Conservation (phyloP, 2,888 invertebrate species). For the Bombylius discolor region DNA sequence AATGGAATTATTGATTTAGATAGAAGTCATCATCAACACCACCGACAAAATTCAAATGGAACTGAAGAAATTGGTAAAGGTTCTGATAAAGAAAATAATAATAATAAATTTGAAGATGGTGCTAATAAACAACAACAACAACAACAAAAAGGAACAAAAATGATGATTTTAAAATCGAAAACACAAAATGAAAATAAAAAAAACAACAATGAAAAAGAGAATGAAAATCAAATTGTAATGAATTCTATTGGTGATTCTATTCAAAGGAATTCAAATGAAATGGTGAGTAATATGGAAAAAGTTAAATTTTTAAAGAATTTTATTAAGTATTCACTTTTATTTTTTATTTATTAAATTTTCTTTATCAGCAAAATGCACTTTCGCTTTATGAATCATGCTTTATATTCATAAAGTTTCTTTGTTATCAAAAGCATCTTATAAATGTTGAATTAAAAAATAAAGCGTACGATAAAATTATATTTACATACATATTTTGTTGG, state of each 20-base stretch:
- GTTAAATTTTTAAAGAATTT: background rate
- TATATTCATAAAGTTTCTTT: too few species aligned
- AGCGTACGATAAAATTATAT: too few species aligned
- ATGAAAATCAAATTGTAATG: background rate
- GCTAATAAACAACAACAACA: background rate
- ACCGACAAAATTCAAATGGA: slow-evolving; percentile 3
- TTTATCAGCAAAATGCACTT: too few species aligned
- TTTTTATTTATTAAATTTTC: too few species aligned
- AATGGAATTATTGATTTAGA: too few species aligned
- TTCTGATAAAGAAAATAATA: background rate
- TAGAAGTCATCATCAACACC: slow-evolving; percentile 4
- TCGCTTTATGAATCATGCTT: too few species aligned
- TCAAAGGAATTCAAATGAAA: slow-evolving; percentile 14
- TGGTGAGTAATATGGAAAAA: slow-evolving; percentile 11
- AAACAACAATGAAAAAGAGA: background rate
- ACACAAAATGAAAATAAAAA: background rate
- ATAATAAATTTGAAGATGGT: background rate
- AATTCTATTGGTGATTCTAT: slow-evolving; percentile 1
- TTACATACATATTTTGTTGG: too few species aligned
- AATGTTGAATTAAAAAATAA: too few species aligned
- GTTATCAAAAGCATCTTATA: too few species aligned
- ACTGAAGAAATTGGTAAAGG: too few species aligned
- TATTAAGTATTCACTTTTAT: background rate
- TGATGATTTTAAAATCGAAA: background rate
- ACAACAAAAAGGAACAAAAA: background rate